Conservation (phyloP, 2,888 invertebrate genomes). For the Idaea biselata region DNA sequence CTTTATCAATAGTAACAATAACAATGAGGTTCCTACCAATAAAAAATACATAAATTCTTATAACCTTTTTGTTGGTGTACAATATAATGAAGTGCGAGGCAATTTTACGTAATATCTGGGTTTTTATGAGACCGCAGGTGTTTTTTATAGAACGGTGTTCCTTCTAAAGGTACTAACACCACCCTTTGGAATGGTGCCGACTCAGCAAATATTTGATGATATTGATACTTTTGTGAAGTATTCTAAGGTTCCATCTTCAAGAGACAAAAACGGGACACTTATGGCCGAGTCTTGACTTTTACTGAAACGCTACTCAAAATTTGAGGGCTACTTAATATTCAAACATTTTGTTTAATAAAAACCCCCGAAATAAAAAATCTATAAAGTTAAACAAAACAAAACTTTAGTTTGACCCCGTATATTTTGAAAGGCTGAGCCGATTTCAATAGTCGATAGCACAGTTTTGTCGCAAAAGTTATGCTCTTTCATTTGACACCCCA, state of each 20-base stretch:
- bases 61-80: constrained; percentile 28
- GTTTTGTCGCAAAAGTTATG: too few relatives aligned
- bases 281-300: too few relatives aligned
- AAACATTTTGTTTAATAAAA: too few relatives aligned
- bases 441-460: too few relatives aligned
- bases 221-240: constrained; percentile 10
- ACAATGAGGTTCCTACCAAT: neutral
- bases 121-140: constrained; percentile 67
- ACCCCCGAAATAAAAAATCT: too few relatives aligned
- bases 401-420: too few relatives aligned
- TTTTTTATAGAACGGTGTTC: constrained; percentile 59
- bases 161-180: constrained; percentile 50
- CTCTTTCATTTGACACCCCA: too few relatives aligned
- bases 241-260: neutral
- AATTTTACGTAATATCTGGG: constrained; percentile 50
- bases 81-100: constrained; percentile 51
- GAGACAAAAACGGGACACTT: neutral
- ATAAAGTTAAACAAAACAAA: too few relatives aligned
- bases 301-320: too few relatives aligned
- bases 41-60: neutral
- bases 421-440: too few relatives aligned
- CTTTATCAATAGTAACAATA: neutral
- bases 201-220: constrained; percentile 17
- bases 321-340: too few relatives aligned
- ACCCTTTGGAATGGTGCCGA: constrained; percentile 46